Evolutionary conservation across 2,797 vertebrate species (phyloP).

Genomic region (Babyrousa celebensis): DNA sequence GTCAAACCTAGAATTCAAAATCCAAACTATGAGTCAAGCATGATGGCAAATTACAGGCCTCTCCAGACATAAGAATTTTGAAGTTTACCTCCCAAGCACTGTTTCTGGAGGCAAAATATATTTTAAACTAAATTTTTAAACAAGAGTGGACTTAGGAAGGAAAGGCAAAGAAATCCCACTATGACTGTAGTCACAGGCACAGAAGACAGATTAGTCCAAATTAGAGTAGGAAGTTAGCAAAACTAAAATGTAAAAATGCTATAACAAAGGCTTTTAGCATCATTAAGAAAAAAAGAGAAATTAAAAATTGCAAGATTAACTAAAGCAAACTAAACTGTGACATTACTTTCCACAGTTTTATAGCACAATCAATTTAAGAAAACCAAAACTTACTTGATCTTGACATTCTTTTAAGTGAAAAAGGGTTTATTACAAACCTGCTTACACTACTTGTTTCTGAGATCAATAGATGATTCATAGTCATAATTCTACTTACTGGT

Average conservation of each 20-base stretch:
- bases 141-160: background rate
- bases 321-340: background rate
- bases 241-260: slow-evolving; percentile 44
- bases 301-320: slow-evolving; percentile 24
- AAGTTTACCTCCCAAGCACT: background rate
- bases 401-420: background rate
- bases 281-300: slow-evolving; percentile 20
- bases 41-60: slow-evolving; percentile 29
- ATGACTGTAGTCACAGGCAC: background rate
- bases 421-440: background rate
- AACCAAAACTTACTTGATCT: background rate
- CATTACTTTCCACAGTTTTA: slow-evolving; percentile 1
- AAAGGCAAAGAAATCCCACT: background rate
- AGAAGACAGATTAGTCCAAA: background rate
- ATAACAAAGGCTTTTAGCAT: background rate
- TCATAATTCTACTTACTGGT: background rate
- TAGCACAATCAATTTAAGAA: background rate
- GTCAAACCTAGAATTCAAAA: background rate
- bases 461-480: background rate
- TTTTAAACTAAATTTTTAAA: slow-evolving; percentile 25
- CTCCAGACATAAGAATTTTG: background rate
- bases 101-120: background rate
- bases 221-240: background rate
- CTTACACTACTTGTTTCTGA: background rate
- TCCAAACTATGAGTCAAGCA: background rate